phyloP scores from a whole-genome alignment of 2,113 vertebrate genomes.

The Cynopterus brachyotis region DNA sequence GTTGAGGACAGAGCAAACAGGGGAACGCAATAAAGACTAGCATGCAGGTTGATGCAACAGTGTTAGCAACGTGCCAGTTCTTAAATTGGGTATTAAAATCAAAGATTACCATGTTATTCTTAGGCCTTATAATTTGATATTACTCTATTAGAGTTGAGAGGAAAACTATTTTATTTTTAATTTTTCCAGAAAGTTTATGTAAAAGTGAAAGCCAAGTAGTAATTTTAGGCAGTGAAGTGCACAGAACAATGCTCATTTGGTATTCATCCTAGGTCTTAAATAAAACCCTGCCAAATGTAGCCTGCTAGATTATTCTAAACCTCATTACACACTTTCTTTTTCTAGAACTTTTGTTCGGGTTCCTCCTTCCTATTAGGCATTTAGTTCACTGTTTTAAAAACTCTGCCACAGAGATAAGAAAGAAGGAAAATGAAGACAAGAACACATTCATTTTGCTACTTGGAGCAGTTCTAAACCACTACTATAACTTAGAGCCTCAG shows the following conservation, averaged over 20 bases:
- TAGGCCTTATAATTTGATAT: background rate
- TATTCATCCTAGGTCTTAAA: constrained; percentile 13
- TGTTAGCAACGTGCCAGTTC: background rate
- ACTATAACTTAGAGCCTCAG: background rate
- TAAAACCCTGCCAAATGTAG: constrained; percentile 39
- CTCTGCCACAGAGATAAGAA: background rate
- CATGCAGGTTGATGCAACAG: too few species aligned
- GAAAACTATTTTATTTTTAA: constrained; percentile 36
- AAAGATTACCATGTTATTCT: background rate
- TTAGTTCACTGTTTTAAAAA: constrained; percentile 36
- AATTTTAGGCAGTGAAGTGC: background rate
- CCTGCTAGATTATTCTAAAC: constrained; percentile 2
- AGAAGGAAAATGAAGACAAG: background rate
- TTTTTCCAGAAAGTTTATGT: background rate
- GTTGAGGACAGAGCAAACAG: background rate
- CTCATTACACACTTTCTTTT: constrained; percentile 48
- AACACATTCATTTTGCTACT: background rate
- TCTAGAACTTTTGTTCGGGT: constrained; percentile 27
- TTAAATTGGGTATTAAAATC: background rate
- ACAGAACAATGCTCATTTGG: background rate
- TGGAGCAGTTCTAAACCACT: background rate
- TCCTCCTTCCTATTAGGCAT: constrained; percentile 37
- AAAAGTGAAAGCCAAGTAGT: constrained; percentile 17
- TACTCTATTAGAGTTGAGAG: constrained; percentile 11
- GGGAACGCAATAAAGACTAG: background rate